These are phyloP conservation scores for Amazona vittata DNA, from an alignment of 2,113 vertebrate species.

Conservation along the genomic window DNA sequence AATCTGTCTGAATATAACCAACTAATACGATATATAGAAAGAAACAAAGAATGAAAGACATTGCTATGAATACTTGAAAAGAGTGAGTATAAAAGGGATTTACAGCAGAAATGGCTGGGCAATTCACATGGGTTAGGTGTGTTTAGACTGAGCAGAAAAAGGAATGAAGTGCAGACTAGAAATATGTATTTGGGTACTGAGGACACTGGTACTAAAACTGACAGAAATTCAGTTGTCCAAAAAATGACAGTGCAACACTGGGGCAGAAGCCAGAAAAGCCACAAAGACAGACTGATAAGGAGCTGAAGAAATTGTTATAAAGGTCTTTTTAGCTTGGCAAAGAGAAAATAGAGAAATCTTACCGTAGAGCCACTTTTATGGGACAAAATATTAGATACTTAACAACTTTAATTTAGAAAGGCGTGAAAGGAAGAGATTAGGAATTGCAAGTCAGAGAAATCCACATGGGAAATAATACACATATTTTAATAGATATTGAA, in stretches of 20 bases:
- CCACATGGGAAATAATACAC: slow-evolving; percentile 7
- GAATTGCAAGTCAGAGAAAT: slow-evolving; percentile 2
- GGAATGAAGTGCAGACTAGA: neutral
- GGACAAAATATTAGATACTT: neutral
- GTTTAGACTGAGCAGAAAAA: neutral
- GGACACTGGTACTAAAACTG: neutral
- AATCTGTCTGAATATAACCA: neutral
- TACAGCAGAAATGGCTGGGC: neutral
- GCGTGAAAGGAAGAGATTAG: slow-evolving; percentile 2
- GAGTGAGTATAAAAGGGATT: neutral
- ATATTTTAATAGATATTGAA: neutral
- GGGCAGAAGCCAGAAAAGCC: neutral
- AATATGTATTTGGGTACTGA: neutral
- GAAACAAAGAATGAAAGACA: neutral
- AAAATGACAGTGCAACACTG: neutral
- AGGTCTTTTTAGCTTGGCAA: neutral
- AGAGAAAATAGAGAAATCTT: neutral
- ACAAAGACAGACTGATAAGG: neutral
- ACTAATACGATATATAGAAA: accelerated
- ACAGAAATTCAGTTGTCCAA: neutral
- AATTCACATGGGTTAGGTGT: neutral
- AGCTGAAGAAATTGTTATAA: neutral
- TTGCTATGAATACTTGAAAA: neutral
- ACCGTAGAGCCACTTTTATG: neutral
- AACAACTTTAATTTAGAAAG: slow-evolving; percentile 6